Evolutionary conservation across 1,140 invertebrate genomes (phyloP).

Genomic region (Scaptodrosophila lebanonensis): DNA sequence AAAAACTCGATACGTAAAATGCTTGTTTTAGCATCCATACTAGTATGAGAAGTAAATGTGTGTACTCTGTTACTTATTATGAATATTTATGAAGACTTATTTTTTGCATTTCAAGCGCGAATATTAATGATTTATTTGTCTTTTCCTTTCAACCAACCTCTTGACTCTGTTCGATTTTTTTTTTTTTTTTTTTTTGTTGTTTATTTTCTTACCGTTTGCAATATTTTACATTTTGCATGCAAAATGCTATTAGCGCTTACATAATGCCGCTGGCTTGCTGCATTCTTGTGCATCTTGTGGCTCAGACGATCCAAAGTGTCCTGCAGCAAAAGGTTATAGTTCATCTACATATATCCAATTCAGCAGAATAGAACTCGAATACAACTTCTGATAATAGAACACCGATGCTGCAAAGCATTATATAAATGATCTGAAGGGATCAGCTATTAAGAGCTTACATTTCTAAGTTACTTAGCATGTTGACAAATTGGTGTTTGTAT

Average conservation of each 20-base stretch:
- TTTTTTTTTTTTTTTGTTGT: not conserved
- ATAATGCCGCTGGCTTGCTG: not conserved
- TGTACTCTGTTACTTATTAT: constrained; percentile 62
- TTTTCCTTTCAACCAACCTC: not conserved
- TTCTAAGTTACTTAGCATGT: too few species aligned
- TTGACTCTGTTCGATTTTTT: constrained; percentile 9
- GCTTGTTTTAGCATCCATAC: constrained; percentile 27
- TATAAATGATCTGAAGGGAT: too few species aligned
- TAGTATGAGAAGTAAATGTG: constrained; percentile 61
- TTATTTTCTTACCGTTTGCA: constrained; percentile 2
- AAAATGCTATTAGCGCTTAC: constrained; percentile 21
- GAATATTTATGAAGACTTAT: constrained; percentile 15
- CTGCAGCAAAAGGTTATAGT: too few species aligned
- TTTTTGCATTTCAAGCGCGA: constrained; percentile 4
- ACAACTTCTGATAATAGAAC: too few species aligned
- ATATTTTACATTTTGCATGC: constrained; percentile 44
- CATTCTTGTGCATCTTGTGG: not conserved
- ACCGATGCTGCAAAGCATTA: too few species aligned
- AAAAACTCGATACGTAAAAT: too few species aligned
- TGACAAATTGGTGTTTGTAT: too few species aligned
- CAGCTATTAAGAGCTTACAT: too few species aligned
- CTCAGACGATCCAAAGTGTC: not conserved
- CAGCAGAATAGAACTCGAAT: too few species aligned
- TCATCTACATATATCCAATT: too few species aligned
- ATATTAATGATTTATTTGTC: not conserved